Evolutionary conservation across 2,888 invertebrate genomes (phyloP).

Genomic region (Pachycephus smyrnensis): DNA sequence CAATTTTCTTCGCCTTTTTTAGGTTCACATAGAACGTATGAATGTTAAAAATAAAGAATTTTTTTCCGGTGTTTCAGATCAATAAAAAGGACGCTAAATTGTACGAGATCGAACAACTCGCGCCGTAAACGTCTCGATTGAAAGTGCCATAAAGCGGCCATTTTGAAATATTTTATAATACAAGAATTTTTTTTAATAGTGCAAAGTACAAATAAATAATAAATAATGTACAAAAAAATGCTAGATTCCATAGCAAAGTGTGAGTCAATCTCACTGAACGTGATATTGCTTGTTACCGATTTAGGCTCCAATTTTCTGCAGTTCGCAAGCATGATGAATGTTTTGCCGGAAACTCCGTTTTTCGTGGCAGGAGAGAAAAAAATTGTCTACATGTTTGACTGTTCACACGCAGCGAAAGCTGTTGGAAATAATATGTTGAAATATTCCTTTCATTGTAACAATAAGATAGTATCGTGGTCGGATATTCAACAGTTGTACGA

Average conservation of each 20-base stretch:
- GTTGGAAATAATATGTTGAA: not conserved
- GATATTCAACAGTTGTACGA: slow-evolving; percentile 30
- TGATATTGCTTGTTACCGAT: not conserved
- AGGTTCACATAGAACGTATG: no score
- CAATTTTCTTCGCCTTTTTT: no score
- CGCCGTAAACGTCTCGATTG: no score
- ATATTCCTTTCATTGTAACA: not conserved
- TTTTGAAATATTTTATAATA: no score
- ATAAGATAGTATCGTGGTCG: slow-evolving; percentile 22
- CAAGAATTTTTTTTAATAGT: no score
- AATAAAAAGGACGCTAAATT: no score
- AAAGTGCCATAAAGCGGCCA: no score
- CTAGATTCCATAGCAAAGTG: not conserved
- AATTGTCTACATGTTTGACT: not conserved
- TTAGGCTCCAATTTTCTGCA: not conserved
- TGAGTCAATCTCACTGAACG: not conserved
- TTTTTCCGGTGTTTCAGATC: no score
- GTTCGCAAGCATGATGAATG: not conserved
- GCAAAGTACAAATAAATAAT: no score
- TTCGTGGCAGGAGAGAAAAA: not conserved
- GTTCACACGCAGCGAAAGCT: not conserved
- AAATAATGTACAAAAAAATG: no score
- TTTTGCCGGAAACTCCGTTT: not conserved
- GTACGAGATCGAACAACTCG: no score
- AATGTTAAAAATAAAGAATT: no score